Conservation (phyloP, 2,797 vertebrate species). For the Hemibagrus guttatus region DNA sequence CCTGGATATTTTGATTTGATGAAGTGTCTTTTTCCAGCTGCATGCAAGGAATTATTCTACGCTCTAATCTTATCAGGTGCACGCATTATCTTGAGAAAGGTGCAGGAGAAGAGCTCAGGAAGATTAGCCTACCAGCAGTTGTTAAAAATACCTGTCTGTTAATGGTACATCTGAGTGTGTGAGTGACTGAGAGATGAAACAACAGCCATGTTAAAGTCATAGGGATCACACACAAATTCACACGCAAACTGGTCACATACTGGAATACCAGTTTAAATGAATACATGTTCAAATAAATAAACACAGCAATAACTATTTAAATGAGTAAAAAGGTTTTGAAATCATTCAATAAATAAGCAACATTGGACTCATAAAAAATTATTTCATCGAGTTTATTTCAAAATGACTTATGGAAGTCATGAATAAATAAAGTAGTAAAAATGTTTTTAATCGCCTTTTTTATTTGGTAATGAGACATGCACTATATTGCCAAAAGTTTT, state of each 20-base stretch:
- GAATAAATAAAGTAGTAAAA: not conserved
- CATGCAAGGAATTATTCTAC: not conserved
- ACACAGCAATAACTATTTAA: not conserved
- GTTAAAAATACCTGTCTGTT: not conserved
- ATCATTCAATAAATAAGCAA: not conserved
- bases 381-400: not conserved
- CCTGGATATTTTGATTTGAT: not conserved
- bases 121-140: slow-evolving; percentile 41
- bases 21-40: not conserved
- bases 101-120: slow-evolving; percentile 31
- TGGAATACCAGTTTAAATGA: not conserved
- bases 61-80: not conserved
- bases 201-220: not conserved
- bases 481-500: too few species aligned
- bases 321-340: not conserved
- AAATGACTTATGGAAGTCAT: not conserved
- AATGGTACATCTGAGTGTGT: not conserved
- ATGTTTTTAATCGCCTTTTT: not conserved
- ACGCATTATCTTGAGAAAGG: slow-evolving; percentile 27
- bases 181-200: not conserved
- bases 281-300: not conserved
- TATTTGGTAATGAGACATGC: too few species aligned
- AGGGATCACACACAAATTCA: not conserved
- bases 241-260: not conserved
- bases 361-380: not conserved